phyloP scores from a whole-genome alignment of 2,113 vertebrate genomes.

The Mystacornis crossleyi region DNA sequence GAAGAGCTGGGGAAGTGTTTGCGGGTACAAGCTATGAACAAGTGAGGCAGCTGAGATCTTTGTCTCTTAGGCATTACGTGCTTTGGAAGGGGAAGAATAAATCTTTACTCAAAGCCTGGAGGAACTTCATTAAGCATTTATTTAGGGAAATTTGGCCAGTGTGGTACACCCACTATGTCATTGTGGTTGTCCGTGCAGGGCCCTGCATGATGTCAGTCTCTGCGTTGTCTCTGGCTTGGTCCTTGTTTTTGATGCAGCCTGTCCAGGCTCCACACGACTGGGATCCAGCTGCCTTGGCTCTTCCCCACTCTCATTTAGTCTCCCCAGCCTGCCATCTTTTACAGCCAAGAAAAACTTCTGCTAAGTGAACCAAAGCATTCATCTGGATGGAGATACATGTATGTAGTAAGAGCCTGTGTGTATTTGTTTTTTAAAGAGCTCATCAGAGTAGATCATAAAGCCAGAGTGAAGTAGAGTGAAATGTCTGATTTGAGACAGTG shows the following conservation, averaged over 20 bases:
- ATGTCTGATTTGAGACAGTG: constrained; percentile 5
- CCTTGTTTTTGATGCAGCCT: background rate
- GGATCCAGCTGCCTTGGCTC: background rate
- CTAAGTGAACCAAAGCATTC: constrained; percentile 56
- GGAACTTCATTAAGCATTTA: constrained; percentile 4
- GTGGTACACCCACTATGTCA: background rate
- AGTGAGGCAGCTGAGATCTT: background rate
- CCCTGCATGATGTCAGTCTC: background rate
- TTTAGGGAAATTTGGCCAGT: background rate
- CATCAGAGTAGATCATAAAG: constrained; percentile 35
- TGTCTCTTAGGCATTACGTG: background rate
- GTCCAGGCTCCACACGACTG: background rate
- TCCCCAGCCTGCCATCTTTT: constrained; percentile 31
- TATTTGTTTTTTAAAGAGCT: background rate
- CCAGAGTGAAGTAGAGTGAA: background rate
- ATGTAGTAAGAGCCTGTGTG: background rate
- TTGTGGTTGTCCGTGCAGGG: background rate
- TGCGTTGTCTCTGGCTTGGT: constrained; percentile 4
- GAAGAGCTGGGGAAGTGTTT: background rate
- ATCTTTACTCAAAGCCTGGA: background rate
- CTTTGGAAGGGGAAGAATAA: background rate
- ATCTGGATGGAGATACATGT: constrained; percentile 10
- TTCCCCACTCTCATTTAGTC: background rate
- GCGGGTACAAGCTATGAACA: background rate
- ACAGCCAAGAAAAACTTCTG: constrained; percentile 54